Evolutionary conservation across 2,888 invertebrate genomes (phyloP).

Genomic region (Troides aeacus): DNA sequence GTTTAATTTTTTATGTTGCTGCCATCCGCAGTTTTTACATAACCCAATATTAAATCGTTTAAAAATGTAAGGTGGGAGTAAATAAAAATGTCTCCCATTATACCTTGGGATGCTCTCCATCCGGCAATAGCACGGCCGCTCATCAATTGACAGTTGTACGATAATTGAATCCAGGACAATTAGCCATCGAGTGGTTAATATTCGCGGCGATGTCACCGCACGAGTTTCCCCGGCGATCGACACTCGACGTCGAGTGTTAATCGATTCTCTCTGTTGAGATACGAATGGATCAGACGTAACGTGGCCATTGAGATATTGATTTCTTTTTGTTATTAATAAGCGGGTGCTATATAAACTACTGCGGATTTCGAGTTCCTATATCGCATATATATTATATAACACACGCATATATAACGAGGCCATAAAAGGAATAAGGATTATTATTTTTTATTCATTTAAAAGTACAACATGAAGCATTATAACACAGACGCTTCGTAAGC

Average conservation of each 20-base stretch:
- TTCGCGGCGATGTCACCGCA: conserved; percentile 68
- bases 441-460: too few species aligned
- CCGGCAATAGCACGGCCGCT: conserved; percentile 43
- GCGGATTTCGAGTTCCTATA: too few species aligned
- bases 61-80: not conserved
- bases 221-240: conserved; percentile 63
- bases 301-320: conserved; percentile 17
- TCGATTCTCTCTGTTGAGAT: conserved; percentile 49
- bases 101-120: conserved; percentile 54
- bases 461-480: too few species aligned
- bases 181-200: conserved; percentile 76
- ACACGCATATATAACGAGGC: too few species aligned
- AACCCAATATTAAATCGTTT: not conserved
- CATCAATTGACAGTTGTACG: conserved; percentile 69
- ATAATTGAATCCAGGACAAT: conserved; percentile 78
- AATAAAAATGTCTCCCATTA: conserved; percentile 41
- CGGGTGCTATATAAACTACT: too few species aligned
- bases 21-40: too few species aligned
- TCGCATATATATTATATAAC: too few species aligned
- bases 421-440: too few species aligned
- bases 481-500: too few species aligned
- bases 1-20: too few species aligned
- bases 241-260: conserved; percentile 58
- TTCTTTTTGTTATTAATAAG: not conserved
- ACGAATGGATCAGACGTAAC: conserved; percentile 26